Evolutionary conservation across 2,888 invertebrate genomes (phyloP).

Genomic region (Protula sp.): DNA sequence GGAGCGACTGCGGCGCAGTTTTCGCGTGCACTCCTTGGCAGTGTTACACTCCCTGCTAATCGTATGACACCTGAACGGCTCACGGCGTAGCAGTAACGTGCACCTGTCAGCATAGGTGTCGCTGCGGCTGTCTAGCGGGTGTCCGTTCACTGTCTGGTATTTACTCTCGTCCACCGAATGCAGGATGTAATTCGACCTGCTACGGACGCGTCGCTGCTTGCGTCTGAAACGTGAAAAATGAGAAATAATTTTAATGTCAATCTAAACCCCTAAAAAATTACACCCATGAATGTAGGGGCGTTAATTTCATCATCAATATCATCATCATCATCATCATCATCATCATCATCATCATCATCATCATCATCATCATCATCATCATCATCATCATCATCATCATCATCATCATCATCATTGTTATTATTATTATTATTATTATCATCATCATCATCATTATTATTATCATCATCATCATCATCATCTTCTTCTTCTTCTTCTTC

Average conservation of each 20-base stretch:
- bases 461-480: too few relatives aligned
- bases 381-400: constrained; percentile 13
- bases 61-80: neutral
- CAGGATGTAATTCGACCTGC: neutral
- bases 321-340: constrained; percentile 15
- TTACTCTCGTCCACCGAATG: neutral
- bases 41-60: neutral
- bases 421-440: too few relatives aligned
- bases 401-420: constrained; percentile 4
- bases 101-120: too few relatives aligned
- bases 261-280: too few relatives aligned
- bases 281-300: too few relatives aligned
- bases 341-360: constrained; percentile 15
- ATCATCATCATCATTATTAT: too few relatives aligned
- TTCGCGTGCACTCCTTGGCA: neutral
- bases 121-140: neutral
- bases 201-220: neutral
- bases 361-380: constrained; percentile 13
- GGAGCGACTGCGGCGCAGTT: neutral
- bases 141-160: neutral
- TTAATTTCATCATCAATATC: constrained; percentile 5
- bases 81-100: neutral
- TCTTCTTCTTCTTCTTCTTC: too few relatives aligned
- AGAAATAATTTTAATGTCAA: too few relatives aligned
- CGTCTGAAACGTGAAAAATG: neutral